These are phyloP conservation scores for Ornithoptera priamus DNA, from an alignment of 2,888 invertebrate species.

Conservation along the genomic window DNA sequence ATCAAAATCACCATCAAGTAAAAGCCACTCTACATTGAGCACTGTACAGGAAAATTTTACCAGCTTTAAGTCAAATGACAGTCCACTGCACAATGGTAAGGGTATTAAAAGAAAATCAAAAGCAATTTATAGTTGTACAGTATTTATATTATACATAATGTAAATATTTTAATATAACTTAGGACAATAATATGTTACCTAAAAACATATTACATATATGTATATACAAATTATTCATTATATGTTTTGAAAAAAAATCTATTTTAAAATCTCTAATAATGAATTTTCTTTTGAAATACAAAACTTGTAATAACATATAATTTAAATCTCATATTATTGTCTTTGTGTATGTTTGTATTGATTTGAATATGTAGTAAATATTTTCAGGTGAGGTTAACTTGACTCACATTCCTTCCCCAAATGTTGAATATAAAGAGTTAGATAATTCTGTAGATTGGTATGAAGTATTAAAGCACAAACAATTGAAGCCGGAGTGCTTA, in stretches of 20 bases:
- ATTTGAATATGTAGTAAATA: slow-evolving; percentile 46
- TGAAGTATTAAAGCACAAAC: slow-evolving; percentile 65
- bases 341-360: slow-evolving; percentile 21
- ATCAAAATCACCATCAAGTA: slow-evolving; percentile 64
- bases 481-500: slow-evolving; percentile 56
- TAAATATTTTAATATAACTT: background rate
- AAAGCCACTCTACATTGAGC: slow-evolving; percentile 63
- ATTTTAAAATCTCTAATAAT: too few species aligned
- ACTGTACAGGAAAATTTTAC: slow-evolving; percentile 64
- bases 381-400: slow-evolving; percentile 71
- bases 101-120: slow-evolving; percentile 40
- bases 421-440: slow-evolving; percentile 71
- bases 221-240: too few species aligned
- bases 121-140: background rate
- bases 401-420: slow-evolving; percentile 64
- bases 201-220: background rate
- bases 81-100: slow-evolving; percentile 52
- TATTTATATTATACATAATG: background rate
- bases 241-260: too few species aligned
- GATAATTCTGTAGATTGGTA: slow-evolving; percentile 77
- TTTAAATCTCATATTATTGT: slow-evolving; percentile 1
- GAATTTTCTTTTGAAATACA: too few species aligned
- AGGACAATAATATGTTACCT: background rate
- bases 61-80: slow-evolving; percentile 61
- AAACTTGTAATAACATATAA: background rate